These are phyloP conservation scores for Oncorhynchus clarkii DNA, from an alignment of 2,113 vertebrate species.

Conservation along the genomic window DNA sequence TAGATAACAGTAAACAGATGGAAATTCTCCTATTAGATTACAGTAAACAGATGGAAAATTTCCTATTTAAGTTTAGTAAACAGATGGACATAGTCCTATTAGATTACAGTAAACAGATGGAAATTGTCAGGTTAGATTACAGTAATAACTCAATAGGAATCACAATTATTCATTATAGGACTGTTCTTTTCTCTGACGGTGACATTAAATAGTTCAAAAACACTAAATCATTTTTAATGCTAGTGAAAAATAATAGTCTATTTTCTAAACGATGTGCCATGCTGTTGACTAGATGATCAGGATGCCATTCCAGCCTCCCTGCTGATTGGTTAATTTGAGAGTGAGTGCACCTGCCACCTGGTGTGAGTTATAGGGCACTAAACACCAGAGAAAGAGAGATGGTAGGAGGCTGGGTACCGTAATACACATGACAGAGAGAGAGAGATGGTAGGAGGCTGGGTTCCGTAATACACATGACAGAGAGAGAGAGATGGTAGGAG, in stretches of 20 bases:
- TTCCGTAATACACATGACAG: neutral
- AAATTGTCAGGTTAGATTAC: no score
- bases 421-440: slow-evolving; percentile 57
- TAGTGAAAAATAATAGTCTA: slow-evolving; percentile 77
- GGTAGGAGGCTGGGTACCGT: slow-evolving; percentile 54
- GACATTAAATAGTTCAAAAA: slow-evolving; percentile 71
- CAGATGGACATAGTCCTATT: no score
- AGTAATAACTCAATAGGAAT: no score
- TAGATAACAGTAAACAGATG: no score
- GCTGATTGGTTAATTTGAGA: slow-evolving; percentile 79
- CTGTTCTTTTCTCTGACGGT: slow-evolving; percentile 39
- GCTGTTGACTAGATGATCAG: slow-evolving; percentile 72
- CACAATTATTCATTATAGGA: no score
- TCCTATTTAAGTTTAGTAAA: no score
- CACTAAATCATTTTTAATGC: slow-evolving; percentile 79
- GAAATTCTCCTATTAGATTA: fast-evolving
- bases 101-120: no score
- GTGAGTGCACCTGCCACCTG: slow-evolving; percentile 78
- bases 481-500: slow-evolving; percentile 47
- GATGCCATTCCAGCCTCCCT: slow-evolving; percentile 73
- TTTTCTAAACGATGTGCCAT: slow-evolving; percentile 77
- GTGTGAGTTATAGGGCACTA: slow-evolving; percentile 71
- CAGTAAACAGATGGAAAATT: no score
- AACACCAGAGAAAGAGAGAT: slow-evolving; percentile 54
- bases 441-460: slow-evolving; percentile 39